Conservation (phyloP, 2,797 vertebrate genomes). For the Orientallactaga sibirica region DNA sequence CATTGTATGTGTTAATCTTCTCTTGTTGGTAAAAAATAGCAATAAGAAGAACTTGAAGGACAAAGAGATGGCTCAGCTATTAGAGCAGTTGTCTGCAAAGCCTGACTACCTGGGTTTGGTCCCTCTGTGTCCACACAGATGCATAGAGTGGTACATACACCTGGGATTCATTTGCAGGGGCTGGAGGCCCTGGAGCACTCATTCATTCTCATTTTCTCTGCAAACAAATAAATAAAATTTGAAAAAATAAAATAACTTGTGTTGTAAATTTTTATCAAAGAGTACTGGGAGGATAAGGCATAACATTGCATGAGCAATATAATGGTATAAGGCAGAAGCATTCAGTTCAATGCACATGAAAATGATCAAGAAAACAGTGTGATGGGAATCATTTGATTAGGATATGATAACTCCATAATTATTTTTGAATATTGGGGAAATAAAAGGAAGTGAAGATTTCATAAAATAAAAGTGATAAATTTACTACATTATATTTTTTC, state of each 20-base stretch:
- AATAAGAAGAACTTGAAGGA: neutral
- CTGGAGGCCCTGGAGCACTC: too few species aligned
- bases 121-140: too few species aligned
- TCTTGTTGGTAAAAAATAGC: constrained; percentile 13
- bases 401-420: neutral
- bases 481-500: neutral
- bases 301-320: neutral
- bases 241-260: neutral
- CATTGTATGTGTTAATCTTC: neutral
- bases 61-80: too few species aligned
- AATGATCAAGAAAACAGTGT: neutral
- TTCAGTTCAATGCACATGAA: neutral
- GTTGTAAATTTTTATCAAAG: constrained; percentile 5
- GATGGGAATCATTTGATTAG: neutral
- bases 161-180: too few species aligned
- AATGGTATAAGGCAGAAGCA: neutral
- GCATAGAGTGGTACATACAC: too few species aligned
- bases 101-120: too few species aligned
- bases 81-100: too few species aligned
- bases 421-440: neutral
- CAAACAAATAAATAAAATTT: too few species aligned
- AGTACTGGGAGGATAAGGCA: neutral
- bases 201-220: too few species aligned
- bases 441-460: neutral
- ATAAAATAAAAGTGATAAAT: neutral